A percentile compares a stretch with the other conserved stretches of the same genome.
phyloP scores from a whole-genome alignment of 2,888 invertebrate genomes.

The Macaria notata region DNA sequence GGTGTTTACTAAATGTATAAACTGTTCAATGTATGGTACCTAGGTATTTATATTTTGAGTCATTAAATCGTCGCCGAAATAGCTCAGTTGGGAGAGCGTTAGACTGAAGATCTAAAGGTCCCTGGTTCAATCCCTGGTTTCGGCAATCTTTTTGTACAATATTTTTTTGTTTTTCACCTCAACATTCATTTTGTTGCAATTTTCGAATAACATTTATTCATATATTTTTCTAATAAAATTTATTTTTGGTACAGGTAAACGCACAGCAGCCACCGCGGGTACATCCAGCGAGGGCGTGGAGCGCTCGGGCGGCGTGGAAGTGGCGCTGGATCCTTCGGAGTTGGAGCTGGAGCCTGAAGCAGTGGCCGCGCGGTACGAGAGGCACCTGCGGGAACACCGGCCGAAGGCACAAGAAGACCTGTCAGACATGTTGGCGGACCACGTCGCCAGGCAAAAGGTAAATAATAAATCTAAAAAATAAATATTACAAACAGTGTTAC shows the following conservation, averaged over 20 bases:
- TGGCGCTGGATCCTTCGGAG: slow-evolving; percentile 98
- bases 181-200: too few species aligned
- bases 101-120: slow-evolving; percentile 32
- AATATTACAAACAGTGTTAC: too few species aligned
- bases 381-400: slow-evolving; percentile 96
- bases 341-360: slow-evolving; percentile 97
- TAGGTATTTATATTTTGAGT: too few species aligned
- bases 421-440: slow-evolving; percentile 99
- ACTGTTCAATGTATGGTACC: too few species aligned
- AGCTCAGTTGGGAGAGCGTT: slow-evolving; percentile 31
- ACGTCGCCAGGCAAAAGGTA: slow-evolving; percentile 97
- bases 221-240: too few species aligned
- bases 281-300: slow-evolving; percentile 40
- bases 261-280: slow-evolving; percentile 40
- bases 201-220: too few species aligned
- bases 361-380: slow-evolving; percentile 97
- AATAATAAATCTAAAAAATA: background rate
- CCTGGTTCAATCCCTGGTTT: slow-evolving; percentile 29
- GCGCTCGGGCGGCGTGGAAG: slow-evolving; percentile 89
- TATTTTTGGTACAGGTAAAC: slow-evolving; percentile 46
- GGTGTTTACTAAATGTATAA: too few species aligned
- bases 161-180: background rate
- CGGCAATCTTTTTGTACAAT: slow-evolving; percentile 20
- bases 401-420: slow-evolving; percentile 94
- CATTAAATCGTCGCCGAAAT: slow-evolving; percentile 13